Conservation (phyloP, 1,140 invertebrate species). For the Drosophila lini region DNA sequence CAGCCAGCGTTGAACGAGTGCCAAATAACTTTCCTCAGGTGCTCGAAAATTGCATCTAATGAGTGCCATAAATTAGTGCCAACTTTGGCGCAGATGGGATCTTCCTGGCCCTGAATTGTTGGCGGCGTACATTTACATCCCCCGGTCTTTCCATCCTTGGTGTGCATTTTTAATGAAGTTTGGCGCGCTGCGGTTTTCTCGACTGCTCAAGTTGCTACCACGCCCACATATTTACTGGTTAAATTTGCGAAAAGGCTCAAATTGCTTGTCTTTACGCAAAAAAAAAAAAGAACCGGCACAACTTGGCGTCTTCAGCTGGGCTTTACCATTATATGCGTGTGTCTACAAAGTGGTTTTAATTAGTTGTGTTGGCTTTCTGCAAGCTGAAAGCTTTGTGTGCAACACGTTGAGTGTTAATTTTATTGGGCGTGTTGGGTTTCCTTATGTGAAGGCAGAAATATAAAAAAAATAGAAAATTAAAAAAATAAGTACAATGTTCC, state of each 20-base stretch:
- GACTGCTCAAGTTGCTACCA: slow-evolving; percentile 14
- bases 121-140: slow-evolving; percentile 9
- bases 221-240: slow-evolving; percentile 69
- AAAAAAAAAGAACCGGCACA: background rate
- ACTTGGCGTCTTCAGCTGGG: slow-evolving; percentile 41
- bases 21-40: slow-evolving; percentile 59
- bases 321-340: slow-evolving; percentile 54
- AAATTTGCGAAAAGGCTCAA: slow-evolving; percentile 68
- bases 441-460: background rate
- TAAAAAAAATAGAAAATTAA: background rate
- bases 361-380: slow-evolving; percentile 67
- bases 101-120: slow-evolving; percentile 4
- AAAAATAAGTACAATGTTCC: too few species aligned
- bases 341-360: slow-evolving; percentile 74
- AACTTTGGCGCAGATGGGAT: slow-evolving; percentile 17
- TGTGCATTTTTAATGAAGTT: slow-evolving; percentile 21
- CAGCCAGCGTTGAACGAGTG: slow-evolving; percentile 40
- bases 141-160: background rate
- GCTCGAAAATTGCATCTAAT: slow-evolving; percentile 69
- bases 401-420: slow-evolving; percentile 68
- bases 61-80: slow-evolving; percentile 67
- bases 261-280: slow-evolving; percentile 30
- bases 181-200: slow-evolving; percentile 5
- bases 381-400: slow-evolving; percentile 21
- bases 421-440: background rate